Evolutionary conservation across 2,113 vertebrate genomes (phyloP).

Genomic region (Ciconia maguari): DNA sequence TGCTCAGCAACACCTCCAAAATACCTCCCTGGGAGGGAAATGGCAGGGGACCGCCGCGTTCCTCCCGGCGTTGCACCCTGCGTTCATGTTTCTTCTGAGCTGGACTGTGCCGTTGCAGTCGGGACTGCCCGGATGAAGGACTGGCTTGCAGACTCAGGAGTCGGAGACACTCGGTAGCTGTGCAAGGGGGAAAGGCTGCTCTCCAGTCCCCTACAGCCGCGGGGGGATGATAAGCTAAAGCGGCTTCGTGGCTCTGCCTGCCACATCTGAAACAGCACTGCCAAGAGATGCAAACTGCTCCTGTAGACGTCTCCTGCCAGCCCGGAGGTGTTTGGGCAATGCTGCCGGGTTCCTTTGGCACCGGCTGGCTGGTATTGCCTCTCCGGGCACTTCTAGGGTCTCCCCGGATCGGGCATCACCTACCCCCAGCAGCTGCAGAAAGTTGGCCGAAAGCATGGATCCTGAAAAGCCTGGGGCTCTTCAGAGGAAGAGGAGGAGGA

Average conservation of each 20-base stretch:
- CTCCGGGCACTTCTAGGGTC: background rate
- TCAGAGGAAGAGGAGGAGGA: background rate
- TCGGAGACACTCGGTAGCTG: fast-evolving
- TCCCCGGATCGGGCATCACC: background rate
- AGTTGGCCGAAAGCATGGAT: background rate
- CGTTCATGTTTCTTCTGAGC: background rate
- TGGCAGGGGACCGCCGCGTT: background rate
- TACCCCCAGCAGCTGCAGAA: background rate
- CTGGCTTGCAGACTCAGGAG: background rate
- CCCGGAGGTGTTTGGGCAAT: background rate
- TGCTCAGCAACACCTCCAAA: background rate
- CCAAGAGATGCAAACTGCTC: background rate
- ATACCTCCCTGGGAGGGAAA: background rate
- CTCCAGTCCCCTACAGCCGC: fast-evolving
- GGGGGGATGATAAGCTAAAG: background rate
- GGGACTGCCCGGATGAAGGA: background rate
- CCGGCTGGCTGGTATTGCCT: background rate
- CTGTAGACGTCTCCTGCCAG: background rate
- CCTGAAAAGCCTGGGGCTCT: background rate
- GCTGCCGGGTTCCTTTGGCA: background rate
- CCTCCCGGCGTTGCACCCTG: fast-evolving
- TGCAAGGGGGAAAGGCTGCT: background rate
- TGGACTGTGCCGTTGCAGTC: fast-evolving
- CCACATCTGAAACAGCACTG: background rate
- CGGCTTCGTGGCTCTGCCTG: background rate